Evolutionary conservation across 2,797 vertebrate species (phyloP).

Genomic region (Poeciliopsis gracilis): DNA sequence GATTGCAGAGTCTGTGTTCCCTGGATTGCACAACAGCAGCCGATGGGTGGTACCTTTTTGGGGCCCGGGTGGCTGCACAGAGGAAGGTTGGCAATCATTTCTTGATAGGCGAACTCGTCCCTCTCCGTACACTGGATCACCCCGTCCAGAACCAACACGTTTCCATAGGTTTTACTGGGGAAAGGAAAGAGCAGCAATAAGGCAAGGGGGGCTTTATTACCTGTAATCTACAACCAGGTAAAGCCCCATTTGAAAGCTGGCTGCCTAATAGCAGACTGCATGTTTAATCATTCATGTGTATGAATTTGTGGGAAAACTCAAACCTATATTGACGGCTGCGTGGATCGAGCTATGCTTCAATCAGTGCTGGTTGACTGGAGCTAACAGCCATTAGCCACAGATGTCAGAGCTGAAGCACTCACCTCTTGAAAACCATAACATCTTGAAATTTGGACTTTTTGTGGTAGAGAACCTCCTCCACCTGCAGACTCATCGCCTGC

Average conservation of each 20-base stretch:
- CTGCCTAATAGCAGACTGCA: neutral
- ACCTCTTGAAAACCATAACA: conserved; percentile 95
- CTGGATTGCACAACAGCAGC: accelerated
- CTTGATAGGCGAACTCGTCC: conserved; percentile 97
- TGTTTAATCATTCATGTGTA: neutral
- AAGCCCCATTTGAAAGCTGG: neutral
- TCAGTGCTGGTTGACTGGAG: conserved; percentile 24
- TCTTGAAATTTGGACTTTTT: conserved; percentile 92
- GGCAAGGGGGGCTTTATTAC: neutral
- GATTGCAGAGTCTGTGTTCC: neutral
- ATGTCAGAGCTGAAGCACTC: conserved; percentile 27
- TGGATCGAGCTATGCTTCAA: conserved; percentile 8
- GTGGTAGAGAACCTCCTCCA: conserved; percentile 90
- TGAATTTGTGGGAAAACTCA: neutral
- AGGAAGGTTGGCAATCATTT: conserved; percentile 97
- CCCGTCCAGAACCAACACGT: conserved; percentile 95
- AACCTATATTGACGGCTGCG: neutral
- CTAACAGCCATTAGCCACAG: conserved; percentile 52
- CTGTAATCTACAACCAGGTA: too few species aligned
- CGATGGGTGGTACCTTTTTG: conserved; percentile 85
- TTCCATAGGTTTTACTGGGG: conserved; percentile 94
- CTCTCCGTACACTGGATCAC: conserved; percentile 98
- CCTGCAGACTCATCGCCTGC: conserved; percentile 92
- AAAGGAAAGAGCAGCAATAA: neutral
- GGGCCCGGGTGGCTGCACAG: conserved; percentile 93